Evolutionary conservation across 2,797 vertebrate species (phyloP), one percentile per base, ranked within the genome.

Genomic region (Eidolon dupreanum): DNA sequence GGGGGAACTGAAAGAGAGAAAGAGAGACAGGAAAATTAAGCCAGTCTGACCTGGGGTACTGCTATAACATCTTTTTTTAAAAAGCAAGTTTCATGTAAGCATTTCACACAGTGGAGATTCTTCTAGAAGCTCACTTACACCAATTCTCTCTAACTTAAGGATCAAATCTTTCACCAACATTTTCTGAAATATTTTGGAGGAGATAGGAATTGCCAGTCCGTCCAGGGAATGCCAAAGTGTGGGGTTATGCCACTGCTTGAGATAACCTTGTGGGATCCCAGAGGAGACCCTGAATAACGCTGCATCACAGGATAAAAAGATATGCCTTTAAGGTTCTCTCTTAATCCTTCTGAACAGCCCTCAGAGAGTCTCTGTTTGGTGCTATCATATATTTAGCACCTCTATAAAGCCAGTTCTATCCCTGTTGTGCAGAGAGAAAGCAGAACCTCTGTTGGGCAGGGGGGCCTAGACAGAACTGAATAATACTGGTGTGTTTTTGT

Each of bases 101-200:
- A 75, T 79, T 55, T 43, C 59, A 75, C 49, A 65, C 22, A 26
- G 28, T 26, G 12, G 12, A 88, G 43, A 33, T 55, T 41, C 33
- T 57, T 53, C 68, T 65, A 31, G 38, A 95, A 26, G 36, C 2
- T 46, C 93, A 41, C 16, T 65, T 33, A 68, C 12, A 38, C 16
- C 53, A 90, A 53, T 59, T 87, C 53, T 41, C 28, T 63, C 24
- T 70, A 71, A 81, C 36, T 17, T n/a, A 49, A 81, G 33, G n/a
- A 74, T n/a, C 61, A 88, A 66, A 70, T 13, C 51, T 88, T 63
- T 73, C 33, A 90, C 4, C 74, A 55, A 46, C 5, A 74, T 75
- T 85, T 92, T 63, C 86, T 89, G 16, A 96, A 59, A 43, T 46
- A 57, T 4, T 6, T 16, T 36, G 17, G 26, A 82, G 16, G 13